Conservation (phyloP, 2,797 vertebrate species). For the Protosalanx chinensis region DNA sequence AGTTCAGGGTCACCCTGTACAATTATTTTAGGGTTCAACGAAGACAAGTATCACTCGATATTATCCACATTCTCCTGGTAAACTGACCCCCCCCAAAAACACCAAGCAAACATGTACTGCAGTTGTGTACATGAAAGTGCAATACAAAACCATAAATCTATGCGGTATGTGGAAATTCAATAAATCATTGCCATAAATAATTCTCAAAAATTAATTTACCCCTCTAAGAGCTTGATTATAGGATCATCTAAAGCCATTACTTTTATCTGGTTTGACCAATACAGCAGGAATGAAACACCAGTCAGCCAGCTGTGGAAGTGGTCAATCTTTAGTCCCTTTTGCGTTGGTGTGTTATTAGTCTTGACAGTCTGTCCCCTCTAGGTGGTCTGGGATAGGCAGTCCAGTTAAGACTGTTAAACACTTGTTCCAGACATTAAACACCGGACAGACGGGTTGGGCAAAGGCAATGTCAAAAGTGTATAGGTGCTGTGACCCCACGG, state of each 20-base stretch:
- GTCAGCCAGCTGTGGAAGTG: conserved; percentile 22
- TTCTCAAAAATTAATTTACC: conserved; percentile 61
- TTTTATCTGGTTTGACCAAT: conserved; percentile 32
- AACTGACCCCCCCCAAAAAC: conserved; percentile 42
- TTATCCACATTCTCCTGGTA: conserved; percentile 18
- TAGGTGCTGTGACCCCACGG: conserved; percentile 92
- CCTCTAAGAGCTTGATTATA: conserved; percentile 65
- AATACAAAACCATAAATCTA: conserved; percentile 69
- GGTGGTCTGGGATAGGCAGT: conserved; percentile 94
- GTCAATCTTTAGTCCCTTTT: conserved; percentile 18
- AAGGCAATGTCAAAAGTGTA: conserved; percentile 92
- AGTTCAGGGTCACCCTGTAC: neutral
- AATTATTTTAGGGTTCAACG: conserved; percentile 28
- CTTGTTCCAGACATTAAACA: conserved; percentile 98
- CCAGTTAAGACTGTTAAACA: conserved; percentile 95
- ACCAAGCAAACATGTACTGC: conserved; percentile 49
- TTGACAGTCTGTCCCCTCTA: conserved; percentile 86
- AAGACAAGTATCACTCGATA: conserved; percentile 34
- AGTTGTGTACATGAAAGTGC: conserved; percentile 71
- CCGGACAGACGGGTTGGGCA: conserved; percentile 91
- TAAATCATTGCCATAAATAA: conserved; percentile 65
- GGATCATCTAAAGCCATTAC: conserved; percentile 67
- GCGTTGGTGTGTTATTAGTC: conserved; percentile 57
- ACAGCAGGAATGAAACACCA: conserved; percentile 21
- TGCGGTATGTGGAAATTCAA: conserved; percentile 46